Evolutionary conservation across 2,797 vertebrate genomes (phyloP), one percentile per base, ranked within the genome.

Genomic region (Ptychobarbus kaznakovi): DNA sequence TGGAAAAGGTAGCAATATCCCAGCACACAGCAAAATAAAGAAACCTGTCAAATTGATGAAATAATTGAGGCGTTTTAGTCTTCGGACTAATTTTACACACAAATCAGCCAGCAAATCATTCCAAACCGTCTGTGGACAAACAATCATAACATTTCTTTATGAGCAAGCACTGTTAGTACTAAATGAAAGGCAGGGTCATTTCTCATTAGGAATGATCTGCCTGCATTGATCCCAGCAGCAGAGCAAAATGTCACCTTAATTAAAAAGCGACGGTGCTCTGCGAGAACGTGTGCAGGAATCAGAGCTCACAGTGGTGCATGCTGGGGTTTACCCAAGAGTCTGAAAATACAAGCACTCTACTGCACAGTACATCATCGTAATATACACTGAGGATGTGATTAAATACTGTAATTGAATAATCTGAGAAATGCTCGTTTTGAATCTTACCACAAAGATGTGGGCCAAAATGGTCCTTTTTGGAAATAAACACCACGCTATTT

Each of bases 241-340:
- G 88, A 90, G 85, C 88, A 89, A 89, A 91, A 91, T 91, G 93
- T 93, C 93, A 92, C 91, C 88, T 92, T 90, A 44, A 90, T 93
- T 92, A 94, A 93, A 89, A 94, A 91, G 90, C 86, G 89, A 88
- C 82, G 68, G 91, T 90, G 88, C 91, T 90, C 89, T 88, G 91
- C 66, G 6, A 83, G 91, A 90, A 81, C 87, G 90, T 93, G 92
- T 92, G 91, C 89, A 93, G 92, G 90, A 92, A 94, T 91, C 92
- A 91, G 92, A 92, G 92, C 89, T 89, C 91, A 90, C 90, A 87
- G 73, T 20, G 68, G 78, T 82, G 81, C 86, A 86, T 80, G 87
- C 81, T 88, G 82, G 72, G 80, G 56, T 87, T 88, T 88, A 80
- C 63, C 42, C 13, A 53, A 4, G 28, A 32, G 3, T 63, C 70